Conservation (phyloP, 2,888 invertebrate genomes). For the Toxonevra muliebris region DNA sequence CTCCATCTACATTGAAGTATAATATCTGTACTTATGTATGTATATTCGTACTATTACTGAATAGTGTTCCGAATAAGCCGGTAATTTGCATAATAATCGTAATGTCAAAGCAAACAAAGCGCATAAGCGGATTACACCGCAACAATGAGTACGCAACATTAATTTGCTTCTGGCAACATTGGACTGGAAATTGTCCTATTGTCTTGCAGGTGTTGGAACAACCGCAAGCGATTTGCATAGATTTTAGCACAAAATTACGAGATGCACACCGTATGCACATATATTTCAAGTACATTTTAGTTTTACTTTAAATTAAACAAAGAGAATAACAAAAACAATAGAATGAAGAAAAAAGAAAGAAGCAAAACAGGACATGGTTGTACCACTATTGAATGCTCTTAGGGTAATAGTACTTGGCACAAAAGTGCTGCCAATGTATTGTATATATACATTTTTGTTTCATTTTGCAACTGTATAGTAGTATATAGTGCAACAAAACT, state of each 20-base stretch:
- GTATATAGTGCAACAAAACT: too few species aligned
- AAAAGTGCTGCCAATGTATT: slow-evolving; percentile 8
- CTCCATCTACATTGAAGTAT: background rate
- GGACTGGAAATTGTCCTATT: background rate
- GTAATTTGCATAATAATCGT: slow-evolving; percentile 38
- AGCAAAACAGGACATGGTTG: too few species aligned
- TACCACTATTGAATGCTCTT: too few species aligned
- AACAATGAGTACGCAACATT: slow-evolving; percentile 20
- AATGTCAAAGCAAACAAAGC: slow-evolving; percentile 25
- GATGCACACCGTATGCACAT: too few species aligned
- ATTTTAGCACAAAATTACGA: background rate
- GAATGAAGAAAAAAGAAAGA: too few species aligned
- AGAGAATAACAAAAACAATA: too few species aligned
- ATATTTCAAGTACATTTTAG: too few species aligned
- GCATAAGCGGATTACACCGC: slow-evolving; percentile 32
- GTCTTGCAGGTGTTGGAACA: slow-evolving; percentile 20
- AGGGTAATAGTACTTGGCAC: too few species aligned
- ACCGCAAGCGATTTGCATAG: slow-evolving; percentile 25
- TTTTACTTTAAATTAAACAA: too few species aligned
- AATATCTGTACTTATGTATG: background rate
- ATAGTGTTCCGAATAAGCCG: slow-evolving; percentile 16
- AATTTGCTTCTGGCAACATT: background rate
- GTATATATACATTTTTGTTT: background rate
- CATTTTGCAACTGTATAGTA: background rate
- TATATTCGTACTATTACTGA: background rate